Evolutionary conservation across 2,888 invertebrate species (phyloP), one percentile per base, ranked within the genome.

Genomic region (Cephonodes hylas): DNA sequence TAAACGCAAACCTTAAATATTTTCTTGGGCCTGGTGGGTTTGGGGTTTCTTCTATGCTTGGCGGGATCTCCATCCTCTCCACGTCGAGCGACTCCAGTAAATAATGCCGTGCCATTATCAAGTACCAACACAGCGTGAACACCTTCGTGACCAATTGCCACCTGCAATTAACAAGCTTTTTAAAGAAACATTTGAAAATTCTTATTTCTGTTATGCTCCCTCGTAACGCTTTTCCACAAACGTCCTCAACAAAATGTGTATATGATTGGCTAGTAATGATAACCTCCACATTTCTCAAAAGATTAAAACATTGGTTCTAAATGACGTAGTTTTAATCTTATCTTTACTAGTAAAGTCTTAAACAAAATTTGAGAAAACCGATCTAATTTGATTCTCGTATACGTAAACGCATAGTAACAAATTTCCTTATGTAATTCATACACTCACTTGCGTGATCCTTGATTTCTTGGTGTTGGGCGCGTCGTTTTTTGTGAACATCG

Each of bases 51-150:
- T 3, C 98, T 93, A 62, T 95, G 95, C 81, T 95, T 95, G 58
- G 90, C 96, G 66, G 95, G 95, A 79, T 99, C 99, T 0, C 98
- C 98, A 84, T 99, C 99, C 88, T 99, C 99, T 25, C 99, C 99
- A 3, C 98, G 93, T 0, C 97, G 94, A 0, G 99, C 97, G 6
- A 97, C 96, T 7, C 99, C 97, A 70, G 93, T 93, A 71, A 93
- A 91, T 44, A 97, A 95, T 0, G 97, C 97, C 0, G 96, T 95
- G 0, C 99, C 99, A 81, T 98, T 98, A 76, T 99, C 98, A 42
- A 98, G 95, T n/a, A 99, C 94, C 31, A 99, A 86, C 59, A 99
- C 93, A 0, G 97, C 97, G 84, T 99, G 98, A 58, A 97, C 94
- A 0, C 98, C 98, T 81, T 99, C 99, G 79, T 99, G 98, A 0